A percentile compares a stretch with the other conserved stretches of the same genome.
Evolutionary conservation across 53 echinoderm and acorn worm genomes (phyloP).

Genomic region (Echinometra lucunter): DNA sequence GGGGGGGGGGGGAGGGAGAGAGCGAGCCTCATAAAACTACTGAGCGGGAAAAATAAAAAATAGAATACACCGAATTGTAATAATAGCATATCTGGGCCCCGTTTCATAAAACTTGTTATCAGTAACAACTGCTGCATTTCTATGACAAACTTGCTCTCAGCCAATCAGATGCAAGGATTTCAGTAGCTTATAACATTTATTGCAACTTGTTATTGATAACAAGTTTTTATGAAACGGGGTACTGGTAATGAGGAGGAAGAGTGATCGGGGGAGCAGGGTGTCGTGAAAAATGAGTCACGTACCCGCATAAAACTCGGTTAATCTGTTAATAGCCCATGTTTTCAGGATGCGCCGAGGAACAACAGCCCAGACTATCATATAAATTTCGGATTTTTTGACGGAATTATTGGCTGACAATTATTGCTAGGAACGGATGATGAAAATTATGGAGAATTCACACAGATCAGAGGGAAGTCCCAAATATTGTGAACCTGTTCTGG

Average conservation of each 20-base stretch:
- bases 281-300: slow-evolving; percentile 8
- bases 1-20: neutral
- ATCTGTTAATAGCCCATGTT: slow-evolving; percentile 35
- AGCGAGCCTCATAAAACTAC: neutral
- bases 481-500: slow-evolving; percentile 4
- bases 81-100: too few relatives aligned
- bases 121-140: too few relatives aligned
- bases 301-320: slow-evolving; percentile 5
- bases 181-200: too few relatives aligned
- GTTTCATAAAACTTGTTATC: too few relatives aligned
- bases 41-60: too few relatives aligned
- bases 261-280: neutral
- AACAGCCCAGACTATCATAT: slow-evolving; percentile 42
- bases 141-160: too few relatives aligned
- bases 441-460: slow-evolving; percentile 22
- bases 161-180: too few relatives aligned
- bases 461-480: slow-evolving; percentile 39
- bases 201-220: too few relatives aligned
- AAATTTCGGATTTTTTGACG: slow-evolving; percentile 22
- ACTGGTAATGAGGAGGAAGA: neutral
- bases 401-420: slow-evolving; percentile 26
- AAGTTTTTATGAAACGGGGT: too few relatives aligned
- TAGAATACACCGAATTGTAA: too few relatives aligned
- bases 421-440: neutral
- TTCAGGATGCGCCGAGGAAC: slow-evolving; percentile 13